Evolutionary conservation across 2,888 invertebrate species (phyloP).

Genomic region (Agrenia bidenticulata): DNA sequence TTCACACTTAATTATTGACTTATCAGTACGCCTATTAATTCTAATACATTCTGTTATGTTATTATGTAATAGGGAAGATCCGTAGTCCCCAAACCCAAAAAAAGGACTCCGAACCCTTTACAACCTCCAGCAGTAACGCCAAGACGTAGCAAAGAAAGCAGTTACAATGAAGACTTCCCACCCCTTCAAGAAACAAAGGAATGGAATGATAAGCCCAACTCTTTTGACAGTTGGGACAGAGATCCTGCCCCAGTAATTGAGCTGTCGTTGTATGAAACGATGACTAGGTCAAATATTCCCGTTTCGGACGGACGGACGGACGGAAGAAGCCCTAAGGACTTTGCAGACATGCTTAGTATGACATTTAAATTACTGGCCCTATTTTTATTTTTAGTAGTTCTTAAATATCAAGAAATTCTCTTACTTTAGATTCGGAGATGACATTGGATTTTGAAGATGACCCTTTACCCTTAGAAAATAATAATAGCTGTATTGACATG

Average conservation of each 20-base stretch:
- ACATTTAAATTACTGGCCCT: no score
- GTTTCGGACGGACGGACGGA: neutral
- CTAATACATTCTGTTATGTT: no score
- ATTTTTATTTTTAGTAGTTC: neutral
- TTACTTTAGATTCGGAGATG: no score
- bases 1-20: no score
- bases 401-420: neutral
- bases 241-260: neutral
- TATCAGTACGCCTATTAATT: no score
- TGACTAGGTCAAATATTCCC: neutral
- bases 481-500: conserved; percentile 6
- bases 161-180: neutral
- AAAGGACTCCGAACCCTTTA: neutral
- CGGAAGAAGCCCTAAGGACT: no score
- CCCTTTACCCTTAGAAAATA: neutral
- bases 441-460: neutral
- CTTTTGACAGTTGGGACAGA: no score
- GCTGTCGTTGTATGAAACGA: neutral
- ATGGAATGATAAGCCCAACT: no score
- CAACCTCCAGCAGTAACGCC: neutral
- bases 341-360: no score
- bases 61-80: no score
- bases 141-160: no score
- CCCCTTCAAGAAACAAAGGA: neutral
- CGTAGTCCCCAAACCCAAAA: neutral